These are phyloP conservation scores for Ophthalmolycus amberensis DNA, from an alignment of 2,113 vertebrate species.

Conservation along the genomic window DNA sequence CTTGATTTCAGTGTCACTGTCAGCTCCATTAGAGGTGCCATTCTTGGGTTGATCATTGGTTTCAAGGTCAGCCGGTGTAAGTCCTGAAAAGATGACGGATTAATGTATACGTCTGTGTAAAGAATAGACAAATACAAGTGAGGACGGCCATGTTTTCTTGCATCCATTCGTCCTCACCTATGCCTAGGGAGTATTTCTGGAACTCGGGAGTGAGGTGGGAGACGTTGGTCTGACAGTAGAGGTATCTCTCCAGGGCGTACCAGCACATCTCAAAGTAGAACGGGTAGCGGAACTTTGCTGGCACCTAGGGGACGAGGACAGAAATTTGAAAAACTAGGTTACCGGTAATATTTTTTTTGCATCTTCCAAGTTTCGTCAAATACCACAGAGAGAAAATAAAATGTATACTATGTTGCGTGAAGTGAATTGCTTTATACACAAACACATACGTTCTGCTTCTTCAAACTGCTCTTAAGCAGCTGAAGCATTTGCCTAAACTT, in stretches of 20 bases:
- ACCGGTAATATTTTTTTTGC: background rate
- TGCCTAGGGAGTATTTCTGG: slow-evolving; percentile 94
- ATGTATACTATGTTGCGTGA: background rate
- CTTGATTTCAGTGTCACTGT: slow-evolving; percentile 53
- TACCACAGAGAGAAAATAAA: background rate
- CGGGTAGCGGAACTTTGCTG: slow-evolving; percentile 96
- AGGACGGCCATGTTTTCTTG: background rate
- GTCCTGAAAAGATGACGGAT: slow-evolving; percentile 61
- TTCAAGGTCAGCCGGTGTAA: slow-evolving; percentile 72
- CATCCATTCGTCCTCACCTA: slow-evolving; percentile 84
- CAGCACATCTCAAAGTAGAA: slow-evolving; percentile 99
- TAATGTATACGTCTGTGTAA: background rate
- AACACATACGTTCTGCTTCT: background rate
- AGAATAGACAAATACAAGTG: background rate
- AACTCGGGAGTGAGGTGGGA: slow-evolving; percentile 97
- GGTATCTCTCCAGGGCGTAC: slow-evolving; percentile 97
- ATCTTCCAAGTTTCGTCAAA: background rate
- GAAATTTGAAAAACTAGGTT: background rate
- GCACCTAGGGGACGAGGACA: slow-evolving; percentile 86
- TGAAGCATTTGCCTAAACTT: too few species aligned
- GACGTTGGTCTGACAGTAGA: slow-evolving; percentile 93
- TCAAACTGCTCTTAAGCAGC: background rate
- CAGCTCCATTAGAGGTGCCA: slow-evolving; percentile 65
- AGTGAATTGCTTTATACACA: background rate
- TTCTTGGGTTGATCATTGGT: slow-evolving; percentile 52